Evolutionary conservation across 2,797 vertebrate species (phyloP), one percentile per base, ranked within the genome.

Genomic region (Spheniscus humboldti): DNA sequence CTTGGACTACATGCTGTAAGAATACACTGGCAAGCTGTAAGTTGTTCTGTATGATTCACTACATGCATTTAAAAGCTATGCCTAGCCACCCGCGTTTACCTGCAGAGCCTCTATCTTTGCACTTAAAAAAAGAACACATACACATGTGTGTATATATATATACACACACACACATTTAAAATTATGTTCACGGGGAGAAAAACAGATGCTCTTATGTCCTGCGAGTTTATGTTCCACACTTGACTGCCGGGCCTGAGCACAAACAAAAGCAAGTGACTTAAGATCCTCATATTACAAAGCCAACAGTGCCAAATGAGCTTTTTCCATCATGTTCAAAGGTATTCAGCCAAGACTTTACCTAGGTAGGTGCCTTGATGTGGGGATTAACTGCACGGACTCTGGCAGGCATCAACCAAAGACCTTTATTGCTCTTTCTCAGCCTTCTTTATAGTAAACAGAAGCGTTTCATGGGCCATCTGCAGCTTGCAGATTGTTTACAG

Each of bases 121-220:
- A 62, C 20, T 53, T 72, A 60, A 45, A 73, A 74, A 59, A 85
- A 60, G 18, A 37, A 37, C 7, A 47, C 13, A n/a, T 1, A 10
- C 6, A 3, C 9, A 7, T 27, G 16, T 31, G 3, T 33, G 7
- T 30, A 4, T 25, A 3, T 39, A 3, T 39, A 8, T 39, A 13
- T 25, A 14, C 15, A 25, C 11, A 11, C 7, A 77, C 1, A 10
- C 3, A 71, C 5, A 62, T 13, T 27, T 55, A 63, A 52, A 92
- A 67, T 75, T 41, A 77, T 3, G 9, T 47, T 71, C 8, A 24
- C 35, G 20, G 60, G 4, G 8, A 85, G 30, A 69, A 91, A 80
- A 90, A 19, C 39, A 45, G 2, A 64, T 53, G 53, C 20, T 73
- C 4, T 75, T 55, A 64, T 16, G 10, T 50, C 57, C 66, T 48